Evolutionary conservation across 2,113 vertebrate species (phyloP).

Genomic region (Dasyurus viverrinus): DNA sequence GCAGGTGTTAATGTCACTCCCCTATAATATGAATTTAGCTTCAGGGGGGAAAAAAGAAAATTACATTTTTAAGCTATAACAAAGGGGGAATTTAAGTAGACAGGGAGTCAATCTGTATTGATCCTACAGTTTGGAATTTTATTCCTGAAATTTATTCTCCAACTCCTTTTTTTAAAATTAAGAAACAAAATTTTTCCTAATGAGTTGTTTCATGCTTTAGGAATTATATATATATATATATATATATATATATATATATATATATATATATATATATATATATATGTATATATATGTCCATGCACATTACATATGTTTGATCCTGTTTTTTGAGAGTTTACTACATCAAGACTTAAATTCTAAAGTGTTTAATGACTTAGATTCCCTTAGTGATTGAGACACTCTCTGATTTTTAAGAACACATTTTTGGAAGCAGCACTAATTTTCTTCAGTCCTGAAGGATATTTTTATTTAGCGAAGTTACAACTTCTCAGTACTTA

Average conservation of each 20-base stretch:
- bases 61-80: background rate
- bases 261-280: too few relatives aligned
- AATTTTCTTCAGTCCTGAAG: background rate
- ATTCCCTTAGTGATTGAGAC: background rate
- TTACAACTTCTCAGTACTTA: background rate
- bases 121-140: background rate
- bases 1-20: background rate
- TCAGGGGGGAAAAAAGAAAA: background rate
- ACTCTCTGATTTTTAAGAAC: background rate
- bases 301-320: background rate
- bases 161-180: background rate
- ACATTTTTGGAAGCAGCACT: background rate
- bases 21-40: background rate
- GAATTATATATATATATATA: background rate
- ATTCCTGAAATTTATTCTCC: background rate
- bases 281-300: background rate
- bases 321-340: background rate
- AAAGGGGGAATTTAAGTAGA: background rate
- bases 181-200: background rate
- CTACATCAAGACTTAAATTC: background rate
- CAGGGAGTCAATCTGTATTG: background rate
- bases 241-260: too few relatives aligned
- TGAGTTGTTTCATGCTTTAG: background rate
- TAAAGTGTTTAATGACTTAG: background rate
- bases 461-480: background rate